phyloP scores from a whole-genome alignment of 2,888 invertebrate genomes.

The Troides oblongomaculatus region DNA sequence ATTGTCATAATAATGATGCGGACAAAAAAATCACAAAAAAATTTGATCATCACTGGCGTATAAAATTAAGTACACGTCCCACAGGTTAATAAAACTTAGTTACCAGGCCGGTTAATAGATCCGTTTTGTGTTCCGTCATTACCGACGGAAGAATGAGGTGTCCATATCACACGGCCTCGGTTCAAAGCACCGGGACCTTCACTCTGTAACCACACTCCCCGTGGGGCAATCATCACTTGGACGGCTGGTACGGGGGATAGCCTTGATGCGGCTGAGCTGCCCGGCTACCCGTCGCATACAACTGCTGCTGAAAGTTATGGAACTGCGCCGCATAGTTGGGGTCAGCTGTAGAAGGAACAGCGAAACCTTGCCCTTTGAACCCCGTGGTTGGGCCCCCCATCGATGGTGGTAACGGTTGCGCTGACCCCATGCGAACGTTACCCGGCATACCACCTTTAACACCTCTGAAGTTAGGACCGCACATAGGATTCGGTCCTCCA shows the following conservation, averaged over 20 bases:
- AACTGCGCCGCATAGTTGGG: constrained; percentile 97
- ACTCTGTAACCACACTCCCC: constrained; percentile 31
- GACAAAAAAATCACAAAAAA: constrained; percentile 54
- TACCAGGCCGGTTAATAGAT: constrained; percentile 39
- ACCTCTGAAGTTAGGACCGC: constrained; percentile 66
- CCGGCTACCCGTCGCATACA: constrained; percentile 88
- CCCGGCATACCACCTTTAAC: constrained; percentile 64
- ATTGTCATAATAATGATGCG: constrained; percentile 33
- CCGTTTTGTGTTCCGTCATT: constrained; percentile 30
- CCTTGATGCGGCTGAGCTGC: constrained; percentile 68
- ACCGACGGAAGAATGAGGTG: constrained; percentile 24
- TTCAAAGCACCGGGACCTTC: constrained; percentile 28
- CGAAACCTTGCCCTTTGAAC: constrained; percentile 89
- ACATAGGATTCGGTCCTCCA: constrained; percentile 54
- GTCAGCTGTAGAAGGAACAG: constrained; percentile 91
- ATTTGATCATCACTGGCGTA: constrained; percentile 49
- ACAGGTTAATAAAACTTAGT: constrained; percentile 33
- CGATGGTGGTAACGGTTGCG: constrained; percentile 88
- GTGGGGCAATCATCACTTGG: constrained; percentile 65
- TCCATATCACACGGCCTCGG: constrained; percentile 30
- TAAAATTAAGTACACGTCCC: constrained; percentile 48
- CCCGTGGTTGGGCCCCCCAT: constrained; percentile 85
- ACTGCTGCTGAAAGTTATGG: constrained; percentile 96
- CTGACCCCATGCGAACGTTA: constrained; percentile 69
- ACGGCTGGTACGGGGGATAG: constrained; percentile 73